These are phyloP conservation scores for Acanthosoma haemorrhoidale DNA, from an alignment of 2,888 invertebrate genomes.

Conservation along the genomic window DNA sequence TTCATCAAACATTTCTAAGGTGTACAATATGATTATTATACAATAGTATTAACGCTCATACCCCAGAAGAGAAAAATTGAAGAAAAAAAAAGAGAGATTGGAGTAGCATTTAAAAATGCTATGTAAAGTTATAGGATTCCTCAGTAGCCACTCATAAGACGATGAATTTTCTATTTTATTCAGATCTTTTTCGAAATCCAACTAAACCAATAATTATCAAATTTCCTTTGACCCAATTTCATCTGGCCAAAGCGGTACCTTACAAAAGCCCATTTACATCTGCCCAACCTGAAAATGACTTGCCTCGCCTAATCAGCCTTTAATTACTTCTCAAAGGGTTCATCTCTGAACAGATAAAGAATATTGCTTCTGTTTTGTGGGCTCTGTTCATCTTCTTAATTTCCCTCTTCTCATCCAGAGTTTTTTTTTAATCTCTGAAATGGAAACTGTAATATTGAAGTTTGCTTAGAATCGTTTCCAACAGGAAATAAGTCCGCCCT, in stretches of 20 bases:
- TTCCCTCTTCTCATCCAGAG: neutral
- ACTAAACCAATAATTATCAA: slow-evolving; percentile 1
- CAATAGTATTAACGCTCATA: too few species aligned
- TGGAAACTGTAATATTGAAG: neutral
- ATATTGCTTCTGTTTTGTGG: neutral
- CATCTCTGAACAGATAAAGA: neutral
- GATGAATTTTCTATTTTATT: too few species aligned
- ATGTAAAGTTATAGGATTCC: too few species aligned
- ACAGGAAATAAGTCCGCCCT: too few species aligned
- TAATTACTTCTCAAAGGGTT: neutral
- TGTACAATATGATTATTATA: too few species aligned
- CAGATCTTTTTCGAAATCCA: too few species aligned
- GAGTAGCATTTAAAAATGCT: too few species aligned
- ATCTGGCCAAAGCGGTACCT: neutral
- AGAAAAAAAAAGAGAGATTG: too few species aligned
- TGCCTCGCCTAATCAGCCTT: neutral
- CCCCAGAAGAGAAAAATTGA: too few species aligned
- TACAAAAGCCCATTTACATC: neutral
- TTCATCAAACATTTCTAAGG: too few species aligned
- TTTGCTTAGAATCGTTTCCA: neutral
- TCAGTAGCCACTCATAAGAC: too few species aligned
- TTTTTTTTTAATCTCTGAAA: neutral
- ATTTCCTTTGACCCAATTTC: slow-evolving; percentile 1
- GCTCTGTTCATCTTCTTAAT: neutral
- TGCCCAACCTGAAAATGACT: neutral